Conservation (phyloP, 2,888 invertebrate species). For the Dasypogon diadema region DNA sequence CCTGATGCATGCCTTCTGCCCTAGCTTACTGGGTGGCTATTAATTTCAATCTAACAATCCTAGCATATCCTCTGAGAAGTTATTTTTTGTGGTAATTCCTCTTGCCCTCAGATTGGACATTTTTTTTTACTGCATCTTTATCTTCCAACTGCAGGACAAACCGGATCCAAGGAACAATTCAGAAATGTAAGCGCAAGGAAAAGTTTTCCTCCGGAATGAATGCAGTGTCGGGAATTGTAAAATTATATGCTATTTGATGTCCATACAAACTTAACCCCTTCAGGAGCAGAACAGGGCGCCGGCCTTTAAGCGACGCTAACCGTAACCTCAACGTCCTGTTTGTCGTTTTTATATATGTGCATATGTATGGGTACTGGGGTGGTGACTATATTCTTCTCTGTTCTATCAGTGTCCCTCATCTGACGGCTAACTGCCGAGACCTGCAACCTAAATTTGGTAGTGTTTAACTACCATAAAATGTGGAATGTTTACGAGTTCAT, state of each 20-base stretch:
- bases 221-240: slow-evolving; percentile 27
- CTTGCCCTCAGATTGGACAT: slow-evolving; percentile 21
- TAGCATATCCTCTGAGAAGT: slow-evolving; percentile 16
- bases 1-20: slow-evolving; percentile 34
- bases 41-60: slow-evolving; percentile 37
- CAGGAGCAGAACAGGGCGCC: not conserved
- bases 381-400: not conserved
- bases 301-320: not conserved
- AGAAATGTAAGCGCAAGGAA: slow-evolving; percentile 16
- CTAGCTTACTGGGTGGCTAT: slow-evolving; percentile 22
- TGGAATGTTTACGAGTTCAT: slow-evolving; percentile 26
- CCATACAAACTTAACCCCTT: not conserved
- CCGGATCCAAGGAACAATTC: slow-evolving; percentile 9
- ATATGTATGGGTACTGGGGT: not conserved
- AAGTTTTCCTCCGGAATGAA: slow-evolving; percentile 20
- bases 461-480: slow-evolving; percentile 1
- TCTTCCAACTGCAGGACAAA: slow-evolving; percentile 4
- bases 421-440: slow-evolving; percentile 7
- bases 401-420: not conserved
- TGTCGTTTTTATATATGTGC: not conserved
- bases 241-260: slow-evolving; percentile 32
- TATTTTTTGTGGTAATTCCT: slow-evolving; percentile 32
- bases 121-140: slow-evolving; percentile 11
- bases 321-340: not conserved
- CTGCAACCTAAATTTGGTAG: not conserved